Percentiles rank a stretch among this genome's conserved stretches.
phyloP scores from a whole-genome alignment of 2,797 vertebrate species.

The Sparus aurata region DNA sequence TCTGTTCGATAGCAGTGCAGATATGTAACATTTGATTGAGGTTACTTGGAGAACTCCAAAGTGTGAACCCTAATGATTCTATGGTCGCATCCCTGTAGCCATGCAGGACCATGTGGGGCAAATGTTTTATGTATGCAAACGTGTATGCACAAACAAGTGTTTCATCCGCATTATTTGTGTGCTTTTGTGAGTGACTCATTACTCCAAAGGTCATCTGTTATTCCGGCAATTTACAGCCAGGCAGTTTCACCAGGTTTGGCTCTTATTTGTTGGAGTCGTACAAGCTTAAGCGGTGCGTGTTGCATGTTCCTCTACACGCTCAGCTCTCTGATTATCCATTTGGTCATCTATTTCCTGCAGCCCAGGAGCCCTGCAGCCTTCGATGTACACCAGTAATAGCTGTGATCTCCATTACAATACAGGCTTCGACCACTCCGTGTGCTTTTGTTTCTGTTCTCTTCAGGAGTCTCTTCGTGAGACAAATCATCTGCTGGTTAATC shows the following conservation, averaged over 20 bases:
- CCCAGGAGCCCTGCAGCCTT: not conserved
- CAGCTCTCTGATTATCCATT: not conserved
- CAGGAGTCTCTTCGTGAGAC: constrained; percentile 13
- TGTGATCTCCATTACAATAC: not conserved
- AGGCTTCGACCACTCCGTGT: not conserved
- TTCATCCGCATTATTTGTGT: not conserved
- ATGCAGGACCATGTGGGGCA: not conserved
- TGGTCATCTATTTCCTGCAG: constrained; percentile 5
- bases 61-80: not conserved
- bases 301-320: not conserved
- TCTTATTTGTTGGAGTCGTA: not conserved
- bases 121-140: not conserved
- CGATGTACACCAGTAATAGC: not conserved
- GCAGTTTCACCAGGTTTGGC: not conserved
- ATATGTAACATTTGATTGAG: not conserved
- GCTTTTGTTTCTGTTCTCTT: constrained; percentile 35
- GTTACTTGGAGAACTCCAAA: not conserved
- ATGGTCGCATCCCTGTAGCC: not conserved
- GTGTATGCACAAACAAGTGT: not conserved
- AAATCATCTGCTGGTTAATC: constrained; percentile 56
- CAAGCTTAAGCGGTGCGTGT: not conserved
- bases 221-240: not conserved
- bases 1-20: not conserved
- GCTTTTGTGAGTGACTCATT: constrained; percentile 1
- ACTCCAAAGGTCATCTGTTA: not conserved